A percentile compares a stretch with the other conserved stretches of the same genome.
Conservation (phyloP, 2,797 vertebrate species). For the Rhinoraja longicauda region DNA sequence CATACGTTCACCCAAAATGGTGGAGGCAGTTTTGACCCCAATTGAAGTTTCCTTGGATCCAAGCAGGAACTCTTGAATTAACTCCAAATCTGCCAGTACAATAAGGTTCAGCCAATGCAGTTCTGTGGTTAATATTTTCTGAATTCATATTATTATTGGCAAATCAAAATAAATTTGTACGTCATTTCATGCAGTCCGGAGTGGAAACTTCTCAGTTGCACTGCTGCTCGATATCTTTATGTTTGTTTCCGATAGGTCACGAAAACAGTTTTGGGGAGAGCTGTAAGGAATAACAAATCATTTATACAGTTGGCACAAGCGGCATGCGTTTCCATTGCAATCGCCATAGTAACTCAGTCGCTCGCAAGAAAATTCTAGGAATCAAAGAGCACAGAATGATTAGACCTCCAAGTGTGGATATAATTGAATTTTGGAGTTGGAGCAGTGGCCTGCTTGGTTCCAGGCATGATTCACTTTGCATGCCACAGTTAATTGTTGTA, state of each 20-base stretch:
- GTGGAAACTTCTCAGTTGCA: neutral
- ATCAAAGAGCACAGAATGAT: neutral
- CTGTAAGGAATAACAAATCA: neutral
- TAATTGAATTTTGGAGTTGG: conserved; percentile 9
- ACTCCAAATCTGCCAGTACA: conserved; percentile 9
- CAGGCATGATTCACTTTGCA: conserved; percentile 28
- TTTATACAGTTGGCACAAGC: neutral
- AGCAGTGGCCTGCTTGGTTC: conserved; percentile 34
- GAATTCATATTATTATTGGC: neutral
- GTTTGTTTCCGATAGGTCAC: neutral
- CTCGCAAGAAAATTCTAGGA: neutral
- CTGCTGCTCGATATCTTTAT: neutral
- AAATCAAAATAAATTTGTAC: neutral
- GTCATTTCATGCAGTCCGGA: neutral
- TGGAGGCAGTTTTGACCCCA: conserved; percentile 16
- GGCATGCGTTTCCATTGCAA: neutral
- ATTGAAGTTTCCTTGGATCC: conserved; percentile 25
- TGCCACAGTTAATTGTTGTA: conserved; percentile 24
- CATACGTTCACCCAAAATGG: neutral
- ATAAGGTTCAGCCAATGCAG: neutral
- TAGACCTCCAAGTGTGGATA: neutral
- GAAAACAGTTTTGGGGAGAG: neutral
- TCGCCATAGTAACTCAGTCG: neutral
- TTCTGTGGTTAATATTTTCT: neutral
- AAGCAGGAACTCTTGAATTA: conserved; percentile 4